Evolutionary conservation across 2,113 vertebrate species (phyloP).

Genomic region (Cryptotis parvus): DNA sequence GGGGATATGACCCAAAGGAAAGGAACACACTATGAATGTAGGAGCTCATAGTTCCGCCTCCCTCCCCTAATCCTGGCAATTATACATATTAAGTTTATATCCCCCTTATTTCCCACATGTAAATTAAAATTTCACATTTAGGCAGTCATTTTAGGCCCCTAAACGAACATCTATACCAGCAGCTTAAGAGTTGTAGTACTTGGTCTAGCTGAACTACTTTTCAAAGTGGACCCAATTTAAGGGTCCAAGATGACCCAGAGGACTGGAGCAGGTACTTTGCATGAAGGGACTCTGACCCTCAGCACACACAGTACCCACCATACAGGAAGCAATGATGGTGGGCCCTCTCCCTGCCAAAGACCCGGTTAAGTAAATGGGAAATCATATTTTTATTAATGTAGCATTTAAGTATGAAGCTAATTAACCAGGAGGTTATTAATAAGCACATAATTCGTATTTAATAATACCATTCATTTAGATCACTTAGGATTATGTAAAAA

Average conservation of each 20-base stretch:
- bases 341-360: no score
- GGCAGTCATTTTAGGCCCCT: not conserved
- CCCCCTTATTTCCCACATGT: not conserved
- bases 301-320: no score
- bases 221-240: constrained; percentile 33
- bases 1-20: not conserved
- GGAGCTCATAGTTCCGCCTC: no score
- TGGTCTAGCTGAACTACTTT: not conserved
- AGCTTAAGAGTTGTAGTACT: not conserved
- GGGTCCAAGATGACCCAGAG: not conserved
- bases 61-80: no score
- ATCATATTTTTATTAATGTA: not conserved
- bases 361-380: no score
- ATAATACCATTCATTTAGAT: not conserved
- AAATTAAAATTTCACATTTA: constrained; percentile 44
- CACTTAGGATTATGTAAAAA: not conserved
- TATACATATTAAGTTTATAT: not conserved
- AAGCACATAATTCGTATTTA: constrained; percentile 6
- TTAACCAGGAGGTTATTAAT: not conserved
- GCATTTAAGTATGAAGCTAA: not conserved
- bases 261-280: no score
- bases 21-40: no score
- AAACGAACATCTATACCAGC: constrained; percentile 28
- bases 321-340: no score
- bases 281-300: no score